A percentile compares a stretch with the other conserved stretches of the same genome.
phyloP scores from a whole-genome alignment of 2,113 vertebrate species.

The Engraulis encrasicolus region DNA sequence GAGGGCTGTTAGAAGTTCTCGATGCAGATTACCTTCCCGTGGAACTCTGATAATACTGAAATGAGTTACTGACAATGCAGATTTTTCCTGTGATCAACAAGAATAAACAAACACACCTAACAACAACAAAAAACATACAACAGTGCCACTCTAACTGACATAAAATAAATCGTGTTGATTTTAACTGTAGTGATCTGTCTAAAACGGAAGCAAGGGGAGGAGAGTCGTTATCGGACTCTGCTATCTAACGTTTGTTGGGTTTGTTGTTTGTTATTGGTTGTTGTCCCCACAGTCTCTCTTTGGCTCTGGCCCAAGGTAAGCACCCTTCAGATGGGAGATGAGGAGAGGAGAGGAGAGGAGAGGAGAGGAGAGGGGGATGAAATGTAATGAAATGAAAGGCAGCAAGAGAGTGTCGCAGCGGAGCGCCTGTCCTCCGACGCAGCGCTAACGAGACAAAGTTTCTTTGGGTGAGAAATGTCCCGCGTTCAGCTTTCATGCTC shows the following conservation, averaged over 20 bases:
- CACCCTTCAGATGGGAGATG: not conserved
- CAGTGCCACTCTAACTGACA: not conserved
- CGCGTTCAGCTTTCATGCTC: slow-evolving; percentile 54
- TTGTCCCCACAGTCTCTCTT: not conserved
- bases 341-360: not conserved
- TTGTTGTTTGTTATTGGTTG: not conserved
- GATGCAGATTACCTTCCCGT: not conserved
- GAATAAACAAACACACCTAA: not conserved
- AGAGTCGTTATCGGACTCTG: not conserved
- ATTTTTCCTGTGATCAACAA: not conserved
- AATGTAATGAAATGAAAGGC: too few species aligned
- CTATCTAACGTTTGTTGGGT: not conserved
- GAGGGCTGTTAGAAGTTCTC: not conserved
- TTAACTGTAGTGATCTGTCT: not conserved
- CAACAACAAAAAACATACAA: not conserved
- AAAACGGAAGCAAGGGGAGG: not conserved
- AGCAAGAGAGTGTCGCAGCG: not conserved
- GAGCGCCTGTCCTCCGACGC: not conserved
- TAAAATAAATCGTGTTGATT: not conserved
- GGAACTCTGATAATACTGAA: slow-evolving; percentile 2
- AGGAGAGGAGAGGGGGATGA: not conserved
- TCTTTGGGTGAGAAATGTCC: slow-evolving; percentile 45
- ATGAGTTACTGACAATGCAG: not conserved
- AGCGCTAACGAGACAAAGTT: slow-evolving; percentile 48
- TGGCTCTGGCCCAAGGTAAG: not conserved